These are phyloP conservation scores for Lutraria rhynchaena DNA, from an alignment of 1,140 invertebrate genomes.

Conservation along the genomic window DNA sequence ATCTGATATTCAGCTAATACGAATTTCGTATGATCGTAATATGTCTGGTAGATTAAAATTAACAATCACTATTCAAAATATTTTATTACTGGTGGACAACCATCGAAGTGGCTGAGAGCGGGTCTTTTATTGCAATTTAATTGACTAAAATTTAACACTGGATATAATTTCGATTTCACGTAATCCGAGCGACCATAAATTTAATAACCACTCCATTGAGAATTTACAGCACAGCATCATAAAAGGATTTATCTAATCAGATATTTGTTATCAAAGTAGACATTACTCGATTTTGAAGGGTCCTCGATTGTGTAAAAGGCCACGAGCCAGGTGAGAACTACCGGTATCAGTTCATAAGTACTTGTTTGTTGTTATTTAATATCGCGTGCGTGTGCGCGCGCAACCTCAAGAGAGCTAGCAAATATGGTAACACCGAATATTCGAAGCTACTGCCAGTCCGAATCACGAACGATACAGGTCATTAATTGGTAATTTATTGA, in stretches of 20 bases:
- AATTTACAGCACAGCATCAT: slow-evolving; percentile 13
- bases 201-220: neutral
- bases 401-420: slow-evolving; percentile 32
- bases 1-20: too few relatives aligned
- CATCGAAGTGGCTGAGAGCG: too few relatives aligned
- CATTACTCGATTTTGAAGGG: slow-evolving; percentile 23
- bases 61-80: too few relatives aligned
- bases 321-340: slow-evolving; percentile 46
- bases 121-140: too few relatives aligned
- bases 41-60: too few relatives aligned
- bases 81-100: too few relatives aligned
- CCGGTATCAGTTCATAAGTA: slow-evolving; percentile 38
- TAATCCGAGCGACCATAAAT: too few relatives aligned
- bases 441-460: slow-evolving; percentile 21
- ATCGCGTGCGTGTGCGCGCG: slow-evolving; percentile 54
- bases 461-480: slow-evolving; percentile 29
- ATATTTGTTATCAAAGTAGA: slow-evolving; percentile 34
- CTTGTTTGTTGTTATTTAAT: slow-evolving; percentile 57
- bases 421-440: slow-evolving; percentile 25
- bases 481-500: slow-evolving; percentile 55
- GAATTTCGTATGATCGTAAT: too few relatives aligned
- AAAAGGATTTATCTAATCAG: slow-evolving; percentile 46
- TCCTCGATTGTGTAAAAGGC: slow-evolving; percentile 23
- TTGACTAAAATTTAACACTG: too few relatives aligned
- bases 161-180: slow-evolving; percentile 6